Evolutionary conservation across 2,797 vertebrate genomes (phyloP), one percentile per base, ranked within the genome.

Genomic region (Tangara arthus): DNA sequence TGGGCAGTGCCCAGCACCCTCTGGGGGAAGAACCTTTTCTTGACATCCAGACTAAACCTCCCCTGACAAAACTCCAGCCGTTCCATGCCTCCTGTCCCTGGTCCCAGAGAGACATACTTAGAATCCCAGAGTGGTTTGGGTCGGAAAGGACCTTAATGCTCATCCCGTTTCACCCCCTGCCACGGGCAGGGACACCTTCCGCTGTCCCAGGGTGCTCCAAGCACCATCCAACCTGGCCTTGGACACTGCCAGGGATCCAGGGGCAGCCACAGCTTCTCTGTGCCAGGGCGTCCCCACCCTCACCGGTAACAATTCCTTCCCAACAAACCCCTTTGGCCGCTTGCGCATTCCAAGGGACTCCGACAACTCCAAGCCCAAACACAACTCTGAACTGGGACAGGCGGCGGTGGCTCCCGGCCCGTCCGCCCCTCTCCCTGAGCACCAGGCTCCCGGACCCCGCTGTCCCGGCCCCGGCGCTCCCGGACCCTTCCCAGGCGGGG

Each of bases 161-260:
- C 23, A 44, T 15, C 12, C 23, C 1, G 4, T 50, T 1, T 9
- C 52, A 30, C 21, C 30, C 13, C 23, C 41, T 66, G 26, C 44
- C 44, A 8, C 0, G 42, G 15, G 27, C 50, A 64, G 11, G 19
- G 23, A 64, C 44, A 50, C 27, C 19, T 71, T 9, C 75, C 59
- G 44, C 35, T 4, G 2, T 1, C 23, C 35, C 50, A 44, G 44
- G 0, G 0, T 5, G 32, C n/a, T 64, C 50, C 66, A 37, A 79
- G 13, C 15, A 12, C 27, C 1, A 1, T 65, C 27, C 75, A 44
- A 0, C 13, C 44, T 2, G 52, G n/a, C 44, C 23, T 35, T 3
- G 35, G 26, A 15, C 57, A 42, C 35, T 35, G 1, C 8, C 42
- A 78, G 50, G 19, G 32, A 26, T 21, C 12, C 47, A 12, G 22